Conservation (phyloP, 2,797 vertebrate species). For the Crenuchus spilurus region DNA sequence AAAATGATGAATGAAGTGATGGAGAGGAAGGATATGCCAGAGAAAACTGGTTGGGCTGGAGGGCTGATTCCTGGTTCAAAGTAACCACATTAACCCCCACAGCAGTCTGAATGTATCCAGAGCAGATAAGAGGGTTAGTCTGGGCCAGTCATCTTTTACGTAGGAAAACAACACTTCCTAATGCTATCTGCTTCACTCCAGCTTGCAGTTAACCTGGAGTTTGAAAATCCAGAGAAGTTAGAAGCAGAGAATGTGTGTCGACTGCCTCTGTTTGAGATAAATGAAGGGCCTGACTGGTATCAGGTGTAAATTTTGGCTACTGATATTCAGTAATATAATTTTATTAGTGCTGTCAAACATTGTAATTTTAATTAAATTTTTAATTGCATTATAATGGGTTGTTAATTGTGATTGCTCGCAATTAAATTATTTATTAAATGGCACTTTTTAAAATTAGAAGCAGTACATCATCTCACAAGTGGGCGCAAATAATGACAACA, state of each 20-base stretch:
- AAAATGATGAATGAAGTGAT: conserved; percentile 30
- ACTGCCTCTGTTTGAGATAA: neutral
- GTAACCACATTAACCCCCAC: neutral
- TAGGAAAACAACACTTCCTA: neutral
- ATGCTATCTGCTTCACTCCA: neutral
- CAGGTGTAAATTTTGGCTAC: too few species aligned
- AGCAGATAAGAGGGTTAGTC: conserved; percentile 26
- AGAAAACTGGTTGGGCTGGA: neutral
- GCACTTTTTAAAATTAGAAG: too few species aligned
- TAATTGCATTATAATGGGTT: too few species aligned
- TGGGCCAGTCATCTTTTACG: neutral
- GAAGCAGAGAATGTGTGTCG: neutral
- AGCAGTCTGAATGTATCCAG: conserved; percentile 19
- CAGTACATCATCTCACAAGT: too few species aligned
- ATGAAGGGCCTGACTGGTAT: too few species aligned
- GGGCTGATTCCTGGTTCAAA: conserved; percentile 7
- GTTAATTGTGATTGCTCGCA: too few species aligned
- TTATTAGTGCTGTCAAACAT: too few species aligned
- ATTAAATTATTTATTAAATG: too few species aligned
- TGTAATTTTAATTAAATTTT: too few species aligned
- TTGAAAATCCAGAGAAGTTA: too few species aligned
- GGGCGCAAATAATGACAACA: too few species aligned
- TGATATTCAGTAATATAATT: too few species aligned
- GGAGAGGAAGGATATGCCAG: conserved; percentile 27
- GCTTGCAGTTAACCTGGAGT: neutral